These are phyloP conservation scores for Atopsyche davidsoni DNA, from an alignment of 1,140 invertebrate species.

Conservation along the genomic window DNA sequence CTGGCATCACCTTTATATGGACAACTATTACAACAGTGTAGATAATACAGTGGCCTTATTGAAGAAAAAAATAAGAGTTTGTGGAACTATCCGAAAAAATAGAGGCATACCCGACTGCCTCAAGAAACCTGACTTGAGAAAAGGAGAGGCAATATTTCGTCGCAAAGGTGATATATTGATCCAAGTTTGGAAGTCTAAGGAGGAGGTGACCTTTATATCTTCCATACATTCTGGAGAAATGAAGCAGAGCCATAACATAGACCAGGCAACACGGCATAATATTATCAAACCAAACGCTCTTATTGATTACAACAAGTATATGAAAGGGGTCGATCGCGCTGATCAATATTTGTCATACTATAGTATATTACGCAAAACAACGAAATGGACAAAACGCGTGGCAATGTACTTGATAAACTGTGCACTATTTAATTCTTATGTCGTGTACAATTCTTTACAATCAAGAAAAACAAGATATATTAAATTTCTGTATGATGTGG, in stretches of 20 bases:
- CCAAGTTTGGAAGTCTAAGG: constrained; percentile 28
- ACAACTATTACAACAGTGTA: constrained; percentile 28
- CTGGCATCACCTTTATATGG: constrained; percentile 23
- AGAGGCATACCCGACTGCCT: constrained; percentile 23
- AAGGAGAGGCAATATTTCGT: constrained; percentile 23
- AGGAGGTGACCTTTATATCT: constrained; percentile 24
- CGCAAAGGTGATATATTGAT: constrained; percentile 25
- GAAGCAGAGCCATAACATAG: constrained; percentile 22
- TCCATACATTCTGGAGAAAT: constrained; percentile 29
- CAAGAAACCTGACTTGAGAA: constrained; percentile 24
- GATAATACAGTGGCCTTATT: constrained; percentile 19
- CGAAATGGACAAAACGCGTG: constrained; percentile 22
- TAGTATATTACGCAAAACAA: constrained; percentile 13
- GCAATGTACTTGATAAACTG: constrained; percentile 21
- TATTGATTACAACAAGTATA: constrained; percentile 19
- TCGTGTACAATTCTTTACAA: constrained; percentile 11
- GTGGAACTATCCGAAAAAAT: constrained; percentile 29
- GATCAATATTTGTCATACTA: constrained; percentile 15
- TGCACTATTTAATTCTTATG: constrained; percentile 22
- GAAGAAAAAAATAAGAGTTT: constrained; percentile 23
- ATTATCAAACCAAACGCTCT: constrained; percentile 22
- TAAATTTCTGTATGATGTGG: constrained; percentile 17
- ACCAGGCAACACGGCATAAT: constrained; percentile 19
- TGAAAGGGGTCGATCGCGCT: constrained; percentile 16
- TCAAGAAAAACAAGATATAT: constrained; percentile 10